Evolutionary conservation across 2,888 invertebrate species (phyloP).

Genomic region (Hemicrepidius hirtus): DNA sequence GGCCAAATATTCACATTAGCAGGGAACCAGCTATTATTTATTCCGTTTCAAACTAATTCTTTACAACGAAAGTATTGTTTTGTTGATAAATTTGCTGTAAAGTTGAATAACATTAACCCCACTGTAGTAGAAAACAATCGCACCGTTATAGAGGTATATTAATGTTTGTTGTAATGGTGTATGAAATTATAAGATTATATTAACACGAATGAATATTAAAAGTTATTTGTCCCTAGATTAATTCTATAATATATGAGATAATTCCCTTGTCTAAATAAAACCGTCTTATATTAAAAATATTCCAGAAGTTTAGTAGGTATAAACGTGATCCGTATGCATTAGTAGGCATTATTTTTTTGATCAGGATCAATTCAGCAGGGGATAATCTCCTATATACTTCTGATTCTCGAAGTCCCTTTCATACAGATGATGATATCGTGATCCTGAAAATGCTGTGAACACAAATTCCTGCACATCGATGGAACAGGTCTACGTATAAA

Average conservation of each 20-base stretch:
- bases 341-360: conserved; percentile 34
- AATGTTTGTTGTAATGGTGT: no score
- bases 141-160: no score
- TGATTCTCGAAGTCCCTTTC: conserved; percentile 34
- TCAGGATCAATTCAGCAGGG: conserved; percentile 31
- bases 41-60: no score
- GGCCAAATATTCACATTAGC: no score
- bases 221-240: neutral
- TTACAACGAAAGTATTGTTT: no score
- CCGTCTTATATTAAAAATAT: neutral
- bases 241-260: neutral
- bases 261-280: neutral
- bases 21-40: no score
- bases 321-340: conserved; percentile 33
- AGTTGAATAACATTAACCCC: no score
- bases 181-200: no score
- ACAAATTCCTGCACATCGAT: conserved; percentile 37
- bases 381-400: conserved; percentile 29
- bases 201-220: no score
- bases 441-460: conserved; percentile 42
- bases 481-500: conserved; percentile 30
- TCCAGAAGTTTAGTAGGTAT: conserved; percentile 5
- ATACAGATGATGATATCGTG: conserved; percentile 39
- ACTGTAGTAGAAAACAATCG: no score
- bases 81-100: no score